Evolutionary conservation across 2,113 vertebrate genomes (phyloP).

Genomic region (Rhodinocichla rosea): DNA sequence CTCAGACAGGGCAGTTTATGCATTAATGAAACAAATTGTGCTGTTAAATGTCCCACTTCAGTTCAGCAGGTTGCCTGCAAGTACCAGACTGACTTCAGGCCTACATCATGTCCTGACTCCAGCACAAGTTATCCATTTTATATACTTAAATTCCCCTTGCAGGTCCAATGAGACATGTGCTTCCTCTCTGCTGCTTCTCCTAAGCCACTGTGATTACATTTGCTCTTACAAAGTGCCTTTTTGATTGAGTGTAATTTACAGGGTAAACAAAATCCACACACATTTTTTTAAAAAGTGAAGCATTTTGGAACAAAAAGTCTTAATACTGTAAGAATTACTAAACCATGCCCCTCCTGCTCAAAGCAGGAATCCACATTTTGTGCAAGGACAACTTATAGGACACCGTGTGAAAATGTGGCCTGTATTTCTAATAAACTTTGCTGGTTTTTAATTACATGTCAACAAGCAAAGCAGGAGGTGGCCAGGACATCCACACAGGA

Average conservation of each 20-base stretch:
- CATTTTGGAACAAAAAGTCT: neutral
- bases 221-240: neutral
- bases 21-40: neutral
- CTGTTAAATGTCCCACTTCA: neutral
- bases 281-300: neutral
- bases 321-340: neutral
- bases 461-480: neutral
- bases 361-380: neutral
- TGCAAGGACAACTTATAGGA: neutral
- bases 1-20: neutral
- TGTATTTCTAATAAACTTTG: neutral
- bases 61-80: neutral
- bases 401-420: neutral
- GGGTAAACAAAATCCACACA: fast-evolving
- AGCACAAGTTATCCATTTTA: neutral
- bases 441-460: neutral
- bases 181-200: neutral
- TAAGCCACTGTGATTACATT: neutral
- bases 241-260: neutral
- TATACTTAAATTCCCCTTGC: neutral
- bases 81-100: neutral
- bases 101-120: fast-evolving
- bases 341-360: neutral
- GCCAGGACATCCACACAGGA: neutral
- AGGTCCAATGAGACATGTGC: neutral